These are phyloP conservation scores for Tenrec ecaudatus DNA, from an alignment of 2,113 vertebrate species.

Conservation along the genomic window DNA sequence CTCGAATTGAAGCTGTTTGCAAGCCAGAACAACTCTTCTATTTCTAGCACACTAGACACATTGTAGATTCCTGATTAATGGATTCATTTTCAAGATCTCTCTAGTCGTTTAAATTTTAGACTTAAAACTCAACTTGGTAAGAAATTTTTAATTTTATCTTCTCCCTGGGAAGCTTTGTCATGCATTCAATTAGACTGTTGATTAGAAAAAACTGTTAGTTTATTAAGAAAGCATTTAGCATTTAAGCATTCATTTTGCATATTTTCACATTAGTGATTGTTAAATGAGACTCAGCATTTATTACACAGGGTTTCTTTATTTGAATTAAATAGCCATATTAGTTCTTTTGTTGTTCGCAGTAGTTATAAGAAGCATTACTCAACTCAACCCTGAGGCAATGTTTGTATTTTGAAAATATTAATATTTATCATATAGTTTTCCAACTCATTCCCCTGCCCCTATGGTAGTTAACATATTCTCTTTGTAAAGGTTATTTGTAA, in stretches of 20 bases:
- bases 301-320: slow-evolving; percentile 41
- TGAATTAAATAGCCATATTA: slow-evolving; percentile 29
- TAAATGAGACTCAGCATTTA: slow-evolving; percentile 49
- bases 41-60: background rate
- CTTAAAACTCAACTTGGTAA: background rate
- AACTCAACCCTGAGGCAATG: background rate
- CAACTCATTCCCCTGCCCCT: background rate
- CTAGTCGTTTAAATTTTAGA: background rate
- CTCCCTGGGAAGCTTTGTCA: background rate
- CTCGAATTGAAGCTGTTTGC: no score
- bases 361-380: slow-evolving; percentile 50
- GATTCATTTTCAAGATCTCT: background rate
- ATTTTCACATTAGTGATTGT: slow-evolving; percentile 40
- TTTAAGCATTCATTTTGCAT: background rate
- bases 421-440: slow-evolving; percentile 55
- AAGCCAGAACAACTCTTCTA: background rate
- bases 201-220: background rate
- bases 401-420: slow-evolving; percentile 67
- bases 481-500: background rate
- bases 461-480: background rate
- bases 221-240: slow-evolving; percentile 36
- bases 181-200: background rate
- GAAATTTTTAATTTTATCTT: background rate
- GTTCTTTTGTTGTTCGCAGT: background rate
- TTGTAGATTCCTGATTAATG: slow-evolving; percentile 10